Evolutionary conservation across 2,113 vertebrate species (phyloP), one percentile per base, ranked within the genome.

Genomic region (Hyaena hyaena): DNA sequence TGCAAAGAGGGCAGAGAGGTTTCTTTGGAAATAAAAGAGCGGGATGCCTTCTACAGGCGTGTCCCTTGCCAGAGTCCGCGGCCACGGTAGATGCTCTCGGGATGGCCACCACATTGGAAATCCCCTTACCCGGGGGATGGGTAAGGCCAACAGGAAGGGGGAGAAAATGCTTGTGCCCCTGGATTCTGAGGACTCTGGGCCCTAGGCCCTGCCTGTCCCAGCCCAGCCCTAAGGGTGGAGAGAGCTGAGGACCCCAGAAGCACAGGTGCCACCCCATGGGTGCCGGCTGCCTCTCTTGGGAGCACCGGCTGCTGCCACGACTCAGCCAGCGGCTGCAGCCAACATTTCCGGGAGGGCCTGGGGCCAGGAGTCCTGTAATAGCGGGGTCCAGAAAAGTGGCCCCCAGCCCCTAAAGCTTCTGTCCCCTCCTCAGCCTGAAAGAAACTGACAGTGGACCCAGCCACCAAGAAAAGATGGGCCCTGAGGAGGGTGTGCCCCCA

Each of bases 341-440:
- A 84, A 45, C 86, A n/a, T 63, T 91, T 91, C 82, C 10, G 21
- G 69, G 79, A 80, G 81, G n/a, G 31, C 92, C 88, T 39, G 87
- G 87, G 87, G 61, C 88, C 35, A 58, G 66, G 35, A 81, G 43
- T 96, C 89, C 89, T 33, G n/a, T 68, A 93, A 86, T 17, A 19
- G 23, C 15, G 33, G 43, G 83, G 76, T 82, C 81, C 66, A 90
- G 83, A 65, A 48, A 95, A 93, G 79, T 35, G 16, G 26, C 17
- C 39, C 86, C 61, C 89, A 24, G 35, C 2, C 31, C 55, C 63
- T 26, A 31, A 79, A 55, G 48, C n/a, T 73, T 96, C 39, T 65
- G 15, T 21, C 39, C 19, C 74, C 68, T 88, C 53, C 68, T 43
- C 39, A 93, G 48, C 1, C 66, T 58, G 55, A 89, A 7, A 24